These are phyloP conservation scores for Anabacerthia variegaticeps DNA, from an alignment of 2,797 vertebrate species.

Conservation along the genomic window DNA sequence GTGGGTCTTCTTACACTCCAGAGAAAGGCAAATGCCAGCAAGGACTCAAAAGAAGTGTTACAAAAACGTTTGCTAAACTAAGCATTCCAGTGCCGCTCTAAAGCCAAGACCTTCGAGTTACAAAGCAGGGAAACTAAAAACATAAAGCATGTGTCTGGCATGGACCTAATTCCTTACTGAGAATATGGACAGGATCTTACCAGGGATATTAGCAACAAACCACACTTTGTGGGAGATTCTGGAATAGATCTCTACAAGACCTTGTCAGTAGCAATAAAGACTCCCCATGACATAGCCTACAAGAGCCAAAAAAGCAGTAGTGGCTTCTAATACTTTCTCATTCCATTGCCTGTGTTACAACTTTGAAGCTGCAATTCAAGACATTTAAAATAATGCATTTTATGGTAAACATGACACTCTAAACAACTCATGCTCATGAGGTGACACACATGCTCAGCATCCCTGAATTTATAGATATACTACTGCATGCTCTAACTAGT, in stretches of 20 bases:
- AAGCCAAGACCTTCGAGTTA: slow-evolving; percentile 6
- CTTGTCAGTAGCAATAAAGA: slow-evolving; percentile 31
- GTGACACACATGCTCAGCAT: neutral
- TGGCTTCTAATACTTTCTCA: neutral
- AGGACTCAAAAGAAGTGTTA: neutral
- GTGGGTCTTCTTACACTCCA: neutral
- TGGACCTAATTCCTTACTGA: neutral
- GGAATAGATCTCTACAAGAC: neutral
- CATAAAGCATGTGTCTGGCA: slow-evolving; percentile 9
- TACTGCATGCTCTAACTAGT: neutral
- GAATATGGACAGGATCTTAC: neutral
- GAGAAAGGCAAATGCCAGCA: neutral
- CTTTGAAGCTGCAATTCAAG: neutral
- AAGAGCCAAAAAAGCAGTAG: neutral
- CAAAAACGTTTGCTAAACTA: neutral
- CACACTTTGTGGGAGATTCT: neutral
- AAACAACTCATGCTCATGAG: neutral
- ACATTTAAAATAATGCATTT: neutral
- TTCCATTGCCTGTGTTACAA: neutral
- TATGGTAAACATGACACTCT: neutral
- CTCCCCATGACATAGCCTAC: neutral
- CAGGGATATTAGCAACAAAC: neutral
- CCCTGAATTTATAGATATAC: neutral
- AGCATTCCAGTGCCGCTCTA: neutral
- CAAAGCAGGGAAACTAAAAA: neutral